Percentiles rank a stretch among this genome's conserved stretches.
These are phyloP conservation scores for Drosophila sproati DNA, from an alignment of 1,140 invertebrate species.

Conservation along the genomic window DNA sequence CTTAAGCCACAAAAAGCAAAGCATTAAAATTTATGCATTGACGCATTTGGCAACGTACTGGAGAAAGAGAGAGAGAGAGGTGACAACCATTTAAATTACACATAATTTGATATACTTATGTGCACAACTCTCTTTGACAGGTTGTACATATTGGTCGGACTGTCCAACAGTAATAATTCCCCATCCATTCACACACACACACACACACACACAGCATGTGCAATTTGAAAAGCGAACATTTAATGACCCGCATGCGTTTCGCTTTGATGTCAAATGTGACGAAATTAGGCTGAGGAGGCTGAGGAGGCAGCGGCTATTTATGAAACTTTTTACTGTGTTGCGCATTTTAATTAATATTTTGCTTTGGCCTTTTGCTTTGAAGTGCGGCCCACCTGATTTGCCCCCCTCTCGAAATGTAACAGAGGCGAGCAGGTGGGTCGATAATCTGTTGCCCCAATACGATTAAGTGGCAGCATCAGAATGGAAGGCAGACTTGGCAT, in stretches of 20 bases:
- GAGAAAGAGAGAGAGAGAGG: background rate
- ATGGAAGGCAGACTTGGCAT: background rate
- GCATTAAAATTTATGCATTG: constrained; percentile 77
- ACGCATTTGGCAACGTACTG: constrained; percentile 42
- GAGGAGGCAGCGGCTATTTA: constrained; percentile 2
- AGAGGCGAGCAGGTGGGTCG: background rate
- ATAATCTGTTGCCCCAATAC: constrained; percentile 31
- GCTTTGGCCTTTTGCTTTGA: constrained; percentile 48
- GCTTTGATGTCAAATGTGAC: constrained; percentile 70
- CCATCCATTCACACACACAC: too few species aligned
- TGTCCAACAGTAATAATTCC: constrained; percentile 13
- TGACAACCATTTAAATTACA: constrained; percentile 13
- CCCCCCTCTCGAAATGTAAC: constrained; percentile 33
- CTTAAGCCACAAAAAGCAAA: constrained; percentile 70
- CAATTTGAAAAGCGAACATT: constrained; percentile 39
- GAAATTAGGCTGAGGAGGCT: background rate
- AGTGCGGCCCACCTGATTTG: constrained; percentile 36
- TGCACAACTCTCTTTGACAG: constrained; percentile 9
- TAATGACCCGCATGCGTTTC: constrained; percentile 69
- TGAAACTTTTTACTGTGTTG: constrained; percentile 27
- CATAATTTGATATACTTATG: constrained; percentile 42
- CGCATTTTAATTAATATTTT: constrained; percentile 67
- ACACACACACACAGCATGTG: too few species aligned
- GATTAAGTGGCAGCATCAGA: constrained; percentile 43
- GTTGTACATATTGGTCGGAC: constrained; percentile 14